Percentiles rank a stretch among this genome's conserved stretches.
These are phyloP conservation scores for Coremacera marginata DNA, from an alignment of 2,888 invertebrate genomes.

Conservation along the genomic window DNA sequence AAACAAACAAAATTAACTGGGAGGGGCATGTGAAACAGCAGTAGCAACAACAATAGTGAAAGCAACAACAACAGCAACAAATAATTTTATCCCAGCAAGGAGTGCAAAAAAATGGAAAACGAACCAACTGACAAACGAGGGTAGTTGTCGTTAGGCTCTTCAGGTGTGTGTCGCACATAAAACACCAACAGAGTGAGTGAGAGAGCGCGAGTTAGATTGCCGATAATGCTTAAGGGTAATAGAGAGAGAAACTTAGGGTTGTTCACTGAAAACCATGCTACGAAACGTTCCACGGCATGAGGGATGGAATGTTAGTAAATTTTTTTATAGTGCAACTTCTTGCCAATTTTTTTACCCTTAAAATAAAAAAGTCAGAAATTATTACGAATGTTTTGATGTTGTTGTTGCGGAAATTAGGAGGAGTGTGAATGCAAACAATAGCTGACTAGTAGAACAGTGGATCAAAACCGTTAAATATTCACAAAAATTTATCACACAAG, in stretches of 20 bases:
- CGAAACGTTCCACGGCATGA: background rate
- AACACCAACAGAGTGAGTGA: background rate
- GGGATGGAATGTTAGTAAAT: slow-evolving; percentile 7
- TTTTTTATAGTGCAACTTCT: background rate
- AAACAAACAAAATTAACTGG: slow-evolving; percentile 57
- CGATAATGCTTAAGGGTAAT: background rate
- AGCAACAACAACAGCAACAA: slow-evolving; percentile 25
- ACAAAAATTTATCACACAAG: no score
- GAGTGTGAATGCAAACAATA: slow-evolving; percentile 6
- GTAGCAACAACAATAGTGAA: slow-evolving; percentile 24
- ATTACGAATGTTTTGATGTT: slow-evolving; percentile 35
- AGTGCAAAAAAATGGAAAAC: slow-evolving; percentile 51
- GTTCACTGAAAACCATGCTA: background rate
- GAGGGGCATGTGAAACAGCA: slow-evolving; percentile 53
- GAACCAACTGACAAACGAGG: slow-evolving; percentile 34
- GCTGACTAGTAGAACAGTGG: slow-evolving; percentile 7
- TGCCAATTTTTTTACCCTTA: slow-evolving; percentile 19
- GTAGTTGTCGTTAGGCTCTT: slow-evolving; percentile 6
- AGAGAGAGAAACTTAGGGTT: background rate
- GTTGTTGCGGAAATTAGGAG: slow-evolving; percentile 30
- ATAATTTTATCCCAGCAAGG: slow-evolving; percentile 52
- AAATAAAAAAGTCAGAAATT: slow-evolving; percentile 34
- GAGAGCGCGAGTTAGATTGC: background rate
- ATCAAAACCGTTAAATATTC: background rate
- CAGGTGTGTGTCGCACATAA: slow-evolving; percentile 13